Base-by-base conservation (phyloP, 2,797 vertebrate species). In the Brachyalestes nurse region DNA sequence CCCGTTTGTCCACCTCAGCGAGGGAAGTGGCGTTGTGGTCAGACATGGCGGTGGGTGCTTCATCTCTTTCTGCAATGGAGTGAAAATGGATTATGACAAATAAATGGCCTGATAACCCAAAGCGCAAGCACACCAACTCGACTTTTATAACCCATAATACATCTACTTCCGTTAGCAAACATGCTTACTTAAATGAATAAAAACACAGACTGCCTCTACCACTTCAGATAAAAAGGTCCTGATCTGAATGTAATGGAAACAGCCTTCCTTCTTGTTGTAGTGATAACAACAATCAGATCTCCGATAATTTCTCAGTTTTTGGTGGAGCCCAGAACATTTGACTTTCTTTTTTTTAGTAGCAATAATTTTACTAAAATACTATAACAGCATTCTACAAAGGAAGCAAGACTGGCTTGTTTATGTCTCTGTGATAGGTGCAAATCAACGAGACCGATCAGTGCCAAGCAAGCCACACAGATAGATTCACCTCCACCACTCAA, bases 1-100 rank as follows among this genome's bases (percentile, higher is more conserved):
- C 98, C 13, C 98, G 94, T 87, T 99, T 99, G 91, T 99, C 98
- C 83, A 95, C 96, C 79, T 99, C 98, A 0, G 91, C 89, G 75
- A 96, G 93, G 72, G 93, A 94, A 0, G 97, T 98, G 88, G 93
- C 64, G 38, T 98, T 98, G 89, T 92, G 94, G 80, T 98, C 97
- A 2, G 90, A 88, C 80, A 92, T 77, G 82, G 97, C 96, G 0
- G 90, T 77, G 85, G 93, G 81, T 78, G 91, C 83, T 67, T 97
- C 96, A 73, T 97, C 96, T 86, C 85, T 94, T 88, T 98, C 98
- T 99, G 88, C 28, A 89, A 90, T 45, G 87, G 78, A 93, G 38
- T 61, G 40, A 66, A 3, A 76, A 74, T 19, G 66, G 21, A 70
- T 23, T 4, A 58, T 61, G 1, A 64, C 45, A 47, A 47, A 47